phyloP scores from a whole-genome alignment of 2,113 vertebrate species.

The Pithys albifrons region DNA sequence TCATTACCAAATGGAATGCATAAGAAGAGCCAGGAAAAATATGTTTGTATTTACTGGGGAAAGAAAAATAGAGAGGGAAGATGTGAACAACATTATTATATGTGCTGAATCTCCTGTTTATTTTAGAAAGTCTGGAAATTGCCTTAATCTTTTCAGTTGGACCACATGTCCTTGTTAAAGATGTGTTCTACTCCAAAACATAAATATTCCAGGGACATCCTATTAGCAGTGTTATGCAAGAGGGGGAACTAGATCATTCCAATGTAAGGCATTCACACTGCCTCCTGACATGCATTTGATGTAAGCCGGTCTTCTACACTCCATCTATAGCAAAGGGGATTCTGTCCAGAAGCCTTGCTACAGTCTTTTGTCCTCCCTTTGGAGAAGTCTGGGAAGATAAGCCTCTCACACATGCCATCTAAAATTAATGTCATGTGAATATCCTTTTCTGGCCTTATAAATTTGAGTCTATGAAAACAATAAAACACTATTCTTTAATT shows the following conservation, averaged over 20 bases:
- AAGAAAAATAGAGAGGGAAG: constrained; percentile 45
- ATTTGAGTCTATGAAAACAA: constrained; percentile 17
- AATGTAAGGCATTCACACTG: neutral
- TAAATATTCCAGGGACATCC: constrained; percentile 52
- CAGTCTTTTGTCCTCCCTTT: neutral
- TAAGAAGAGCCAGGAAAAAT: constrained; percentile 46
- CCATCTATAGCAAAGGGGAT: neutral
- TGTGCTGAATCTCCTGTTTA: constrained; percentile 51
- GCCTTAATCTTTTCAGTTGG: constrained; percentile 40
- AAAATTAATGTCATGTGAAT: constrained; percentile 47
- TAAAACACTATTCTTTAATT: constrained; percentile 44
- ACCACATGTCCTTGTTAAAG: constrained; percentile 28
- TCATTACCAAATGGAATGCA: constrained; percentile 43
- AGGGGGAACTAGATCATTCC: constrained; percentile 3
- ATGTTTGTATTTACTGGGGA: constrained; percentile 57
- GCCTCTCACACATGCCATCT: neutral
- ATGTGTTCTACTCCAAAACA: constrained; percentile 34
- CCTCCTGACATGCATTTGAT: neutral
- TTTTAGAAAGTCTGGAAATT: constrained; percentile 52
- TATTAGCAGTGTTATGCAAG: constrained; percentile 16
- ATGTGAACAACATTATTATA: constrained; percentile 28
- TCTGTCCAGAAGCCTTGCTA: neutral
- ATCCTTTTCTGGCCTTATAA: constrained; percentile 44
- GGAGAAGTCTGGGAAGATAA: constrained; percentile 13
- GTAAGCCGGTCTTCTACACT: neutral